Evolutionary conservation across 1,140 invertebrate species (phyloP).

Genomic region (Cydia amplana): DNA sequence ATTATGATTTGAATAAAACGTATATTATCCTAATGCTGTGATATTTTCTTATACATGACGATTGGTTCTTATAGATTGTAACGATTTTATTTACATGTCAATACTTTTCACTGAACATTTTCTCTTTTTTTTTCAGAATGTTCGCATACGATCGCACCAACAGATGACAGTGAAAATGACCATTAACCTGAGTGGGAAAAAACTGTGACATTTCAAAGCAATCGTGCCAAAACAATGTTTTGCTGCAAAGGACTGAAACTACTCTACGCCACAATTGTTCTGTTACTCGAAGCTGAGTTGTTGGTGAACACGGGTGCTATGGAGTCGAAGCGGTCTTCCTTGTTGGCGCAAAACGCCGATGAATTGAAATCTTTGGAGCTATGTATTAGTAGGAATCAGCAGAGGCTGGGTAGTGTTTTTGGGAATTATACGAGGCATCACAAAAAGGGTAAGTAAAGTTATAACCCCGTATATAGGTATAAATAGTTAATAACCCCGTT

Average conservation of each 20-base stretch:
- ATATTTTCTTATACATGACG: too few species aligned
- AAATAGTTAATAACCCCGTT: too few species aligned
- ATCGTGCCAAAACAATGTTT: constrained; percentile 77
- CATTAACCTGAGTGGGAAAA: constrained; percentile 70
- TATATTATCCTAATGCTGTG: too few species aligned
- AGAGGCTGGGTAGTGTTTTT: constrained; percentile 70
- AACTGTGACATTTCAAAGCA: constrained; percentile 60
- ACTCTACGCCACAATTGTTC: constrained; percentile 70
- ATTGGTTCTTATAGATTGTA: neutral
- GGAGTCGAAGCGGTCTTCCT: constrained; percentile 71
- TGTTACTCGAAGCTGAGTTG: constrained; percentile 70
- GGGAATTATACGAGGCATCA: constrained; percentile 74
- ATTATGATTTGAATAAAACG: too few species aligned
- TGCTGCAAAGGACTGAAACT: constrained; percentile 76
- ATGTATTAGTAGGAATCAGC: constrained; percentile 68
- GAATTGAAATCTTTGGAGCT: constrained; percentile 69
- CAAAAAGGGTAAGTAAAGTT: constrained; percentile 67
- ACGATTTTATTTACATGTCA: neutral
- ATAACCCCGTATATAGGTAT: too few species aligned
- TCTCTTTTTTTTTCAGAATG: constrained; percentile 67
- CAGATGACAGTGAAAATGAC: constrained; percentile 69
- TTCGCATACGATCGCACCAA: constrained; percentile 35
- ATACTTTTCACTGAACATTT: constrained; percentile 22
- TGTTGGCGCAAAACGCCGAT: constrained; percentile 64
- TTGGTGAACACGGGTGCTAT: constrained; percentile 69